These are phyloP conservation scores for Lordiphosa clarofinis DNA, from an alignment of 1,140 invertebrate genomes.

Conservation along the genomic window DNA sequence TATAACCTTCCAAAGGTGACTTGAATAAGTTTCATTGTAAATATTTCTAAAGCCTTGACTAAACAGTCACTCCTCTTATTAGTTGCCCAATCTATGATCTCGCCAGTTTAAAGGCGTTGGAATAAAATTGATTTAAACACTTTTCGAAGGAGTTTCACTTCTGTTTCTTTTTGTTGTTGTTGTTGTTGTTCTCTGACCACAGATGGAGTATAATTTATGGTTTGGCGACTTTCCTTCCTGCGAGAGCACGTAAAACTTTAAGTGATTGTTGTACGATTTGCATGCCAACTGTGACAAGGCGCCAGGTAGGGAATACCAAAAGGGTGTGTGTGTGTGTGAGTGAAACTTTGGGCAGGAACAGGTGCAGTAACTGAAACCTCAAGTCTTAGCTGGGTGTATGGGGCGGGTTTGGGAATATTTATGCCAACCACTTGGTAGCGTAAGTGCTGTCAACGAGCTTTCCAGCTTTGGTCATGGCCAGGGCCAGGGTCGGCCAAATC, in stretches of 20 bases:
- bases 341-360: constrained; percentile 3
- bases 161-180: no score
- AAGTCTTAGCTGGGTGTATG: no score
- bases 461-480: constrained; percentile 8
- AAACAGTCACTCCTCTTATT: no score
- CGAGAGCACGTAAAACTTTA: constrained; percentile 27
- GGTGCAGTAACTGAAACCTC: constrained; percentile 5
- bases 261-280: constrained; percentile 53
- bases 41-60: no score
- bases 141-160: no score
- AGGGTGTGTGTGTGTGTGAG: neutral
- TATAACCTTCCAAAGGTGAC: no score
- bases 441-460: constrained; percentile 35
- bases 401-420: constrained; percentile 2
- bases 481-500: constrained; percentile 1
- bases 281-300: constrained; percentile 31
- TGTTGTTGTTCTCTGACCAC: no score
- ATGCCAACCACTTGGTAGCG: constrained; percentile 24
- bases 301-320: constrained; percentile 1
- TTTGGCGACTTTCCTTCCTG: constrained; percentile 3
- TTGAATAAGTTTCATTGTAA: no score
- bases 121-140: no score
- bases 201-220: constrained; percentile 4
- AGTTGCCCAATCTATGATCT: no score
- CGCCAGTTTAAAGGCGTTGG: no score